phyloP scores from a whole-genome alignment of 2,113 vertebrate species.

The Aptenodytes forsteri region DNA sequence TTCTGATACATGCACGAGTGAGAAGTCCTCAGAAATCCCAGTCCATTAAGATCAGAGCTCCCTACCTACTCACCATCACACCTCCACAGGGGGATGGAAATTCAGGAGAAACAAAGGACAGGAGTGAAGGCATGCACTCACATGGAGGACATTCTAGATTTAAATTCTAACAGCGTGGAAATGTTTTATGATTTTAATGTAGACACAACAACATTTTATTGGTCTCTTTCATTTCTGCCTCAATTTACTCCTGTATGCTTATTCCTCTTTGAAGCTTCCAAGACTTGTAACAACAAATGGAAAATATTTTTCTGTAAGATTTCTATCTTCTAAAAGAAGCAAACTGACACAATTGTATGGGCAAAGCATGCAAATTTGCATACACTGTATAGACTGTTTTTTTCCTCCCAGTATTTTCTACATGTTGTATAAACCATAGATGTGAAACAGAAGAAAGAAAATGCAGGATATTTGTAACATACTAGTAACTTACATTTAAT shows the following conservation, averaged over 20 bases:
- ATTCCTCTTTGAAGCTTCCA: not conserved
- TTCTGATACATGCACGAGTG: not conserved
- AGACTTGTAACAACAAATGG: not conserved
- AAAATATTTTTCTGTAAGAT: not conserved
- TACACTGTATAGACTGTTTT: not conserved
- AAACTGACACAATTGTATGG: not conserved
- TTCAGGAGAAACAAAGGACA: not conserved
- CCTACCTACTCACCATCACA: not conserved
- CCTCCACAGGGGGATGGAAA: not conserved
- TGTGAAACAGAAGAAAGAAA: not conserved
- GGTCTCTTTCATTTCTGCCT: not conserved
- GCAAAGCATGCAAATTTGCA: not conserved
- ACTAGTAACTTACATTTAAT: slow-evolving; percentile 50
- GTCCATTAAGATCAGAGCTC: not conserved
- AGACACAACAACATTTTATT: not conserved
- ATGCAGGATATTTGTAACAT: not conserved
- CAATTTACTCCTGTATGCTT: not conserved
- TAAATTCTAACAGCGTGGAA: not conserved
- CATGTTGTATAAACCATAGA: not conserved
- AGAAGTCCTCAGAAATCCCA: not conserved
- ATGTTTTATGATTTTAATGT: not conserved
- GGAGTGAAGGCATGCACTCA: not conserved
- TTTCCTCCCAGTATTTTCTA: not conserved
- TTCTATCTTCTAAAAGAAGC: not conserved
- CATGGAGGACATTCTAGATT: not conserved